A percentile compares a stretch with the other conserved stretches of the same genome.
phyloP scores from a whole-genome alignment of 2,888 invertebrate species.

The Iselma pallidipennis region DNA sequence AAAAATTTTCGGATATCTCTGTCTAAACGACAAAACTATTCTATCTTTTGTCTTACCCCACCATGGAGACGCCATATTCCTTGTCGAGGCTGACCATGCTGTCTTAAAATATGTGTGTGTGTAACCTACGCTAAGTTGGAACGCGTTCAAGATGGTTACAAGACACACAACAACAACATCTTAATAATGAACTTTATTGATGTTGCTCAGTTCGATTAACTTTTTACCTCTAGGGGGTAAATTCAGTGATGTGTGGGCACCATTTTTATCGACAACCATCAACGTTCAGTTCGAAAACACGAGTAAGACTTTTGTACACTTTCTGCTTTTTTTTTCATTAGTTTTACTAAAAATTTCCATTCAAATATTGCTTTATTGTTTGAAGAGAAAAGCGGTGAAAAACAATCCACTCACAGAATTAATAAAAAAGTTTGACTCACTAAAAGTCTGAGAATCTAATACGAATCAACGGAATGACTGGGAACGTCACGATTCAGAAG shows the following conservation, averaged over 20 bases:
- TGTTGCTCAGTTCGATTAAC: conserved; percentile 29
- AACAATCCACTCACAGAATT: neutral
- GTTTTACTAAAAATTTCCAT: neutral
- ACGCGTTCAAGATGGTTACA: conserved; percentile 39
- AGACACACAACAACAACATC: conserved; percentile 40
- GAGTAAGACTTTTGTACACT: conserved; percentile 33
- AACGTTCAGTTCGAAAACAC: conserved; percentile 32
- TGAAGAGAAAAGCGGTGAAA: neutral
- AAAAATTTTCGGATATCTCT: conserved; percentile 28
- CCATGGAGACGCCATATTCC: conserved; percentile 43
- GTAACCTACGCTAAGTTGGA: conserved; percentile 46
- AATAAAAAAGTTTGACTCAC: neutral
- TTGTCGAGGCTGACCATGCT: conserved; percentile 41
- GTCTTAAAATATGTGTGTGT: conserved; percentile 48
- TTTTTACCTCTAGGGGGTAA: conserved; percentile 16
- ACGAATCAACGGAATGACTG: neutral
- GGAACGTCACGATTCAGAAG: conserved; percentile 2
- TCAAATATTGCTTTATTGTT: neutral
- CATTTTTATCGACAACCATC: conserved; percentile 20
- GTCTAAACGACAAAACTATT: conserved; percentile 24
- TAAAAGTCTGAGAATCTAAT: neutral
- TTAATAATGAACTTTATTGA: conserved; percentile 41
- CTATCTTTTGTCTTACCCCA: conserved; percentile 28
- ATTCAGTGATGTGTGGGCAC: conserved; percentile 33
- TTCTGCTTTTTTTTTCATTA: neutral